These are phyloP conservation scores for Argyresthia albistria DNA, from an alignment of 2,888 invertebrate species.

Conservation along the genomic window DNA sequence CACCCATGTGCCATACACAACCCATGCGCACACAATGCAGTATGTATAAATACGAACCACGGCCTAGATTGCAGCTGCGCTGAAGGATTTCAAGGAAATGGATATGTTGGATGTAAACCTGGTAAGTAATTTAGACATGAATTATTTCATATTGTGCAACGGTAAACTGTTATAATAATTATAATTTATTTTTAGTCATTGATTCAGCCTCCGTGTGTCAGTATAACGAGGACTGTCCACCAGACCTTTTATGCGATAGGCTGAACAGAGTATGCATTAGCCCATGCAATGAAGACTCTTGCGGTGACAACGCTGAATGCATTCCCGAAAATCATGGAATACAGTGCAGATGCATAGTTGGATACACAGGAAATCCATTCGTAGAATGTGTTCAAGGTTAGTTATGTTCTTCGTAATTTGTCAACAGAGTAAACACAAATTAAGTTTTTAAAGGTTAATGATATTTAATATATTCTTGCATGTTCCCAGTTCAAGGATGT, in stretches of 20 bases:
- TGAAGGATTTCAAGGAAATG: conserved; percentile 90
- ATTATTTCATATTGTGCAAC: not conserved
- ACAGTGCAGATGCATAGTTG: conserved; percentile 81
- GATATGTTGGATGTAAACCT: conserved; percentile 84
- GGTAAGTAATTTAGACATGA: conserved; percentile 62
- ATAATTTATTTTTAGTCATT: conserved; percentile 33
- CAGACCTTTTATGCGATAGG: conserved; percentile 87
- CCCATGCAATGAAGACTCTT: conserved; percentile 84
- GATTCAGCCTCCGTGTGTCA: conserved; percentile 77
- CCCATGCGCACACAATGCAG: conserved; percentile 87
- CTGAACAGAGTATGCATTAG: conserved; percentile 87
- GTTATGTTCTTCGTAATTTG: conserved; percentile 66
- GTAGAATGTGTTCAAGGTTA: conserved; percentile 78
- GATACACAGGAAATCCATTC: conserved; percentile 84
- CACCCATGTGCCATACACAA: conserved; percentile 89
- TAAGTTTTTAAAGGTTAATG: too few relatives aligned
- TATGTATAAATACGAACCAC: conserved; percentile 91
- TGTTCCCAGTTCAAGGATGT: conserved; percentile 76
- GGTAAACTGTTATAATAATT: not conserved
- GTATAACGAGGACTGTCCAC: conserved; percentile 92
- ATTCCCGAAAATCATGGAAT: conserved; percentile 82
- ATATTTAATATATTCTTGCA: not conserved
- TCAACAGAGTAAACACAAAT: too few relatives aligned
- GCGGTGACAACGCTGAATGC: conserved; percentile 88
- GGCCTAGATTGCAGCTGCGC: conserved; percentile 89